These are phyloP conservation scores for Achlya flavicornis DNA, from an alignment of 2,888 invertebrate species.

Conservation along the genomic window DNA sequence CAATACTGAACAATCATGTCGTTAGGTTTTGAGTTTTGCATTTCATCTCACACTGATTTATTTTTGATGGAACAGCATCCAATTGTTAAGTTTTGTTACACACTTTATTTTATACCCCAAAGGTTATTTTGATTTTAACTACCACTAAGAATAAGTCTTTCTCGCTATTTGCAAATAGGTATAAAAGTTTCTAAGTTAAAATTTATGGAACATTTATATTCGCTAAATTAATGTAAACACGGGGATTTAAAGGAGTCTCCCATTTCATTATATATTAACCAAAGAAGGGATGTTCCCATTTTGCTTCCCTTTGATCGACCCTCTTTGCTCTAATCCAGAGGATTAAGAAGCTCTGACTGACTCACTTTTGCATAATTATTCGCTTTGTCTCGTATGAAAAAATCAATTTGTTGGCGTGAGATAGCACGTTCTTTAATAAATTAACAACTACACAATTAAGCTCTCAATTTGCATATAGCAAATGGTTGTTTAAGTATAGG, in stretches of 20 bases:
- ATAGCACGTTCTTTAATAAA: slow-evolving; percentile 24
- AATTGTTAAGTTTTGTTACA: too few relatives aligned
- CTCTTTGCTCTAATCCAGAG: slow-evolving; percentile 62
- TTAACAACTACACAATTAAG: not conserved
- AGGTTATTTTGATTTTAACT: not conserved
- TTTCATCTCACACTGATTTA: not conserved
- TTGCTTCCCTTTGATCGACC: slow-evolving; percentile 68
- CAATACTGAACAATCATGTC: too few relatives aligned
- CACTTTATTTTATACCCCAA: not conserved
- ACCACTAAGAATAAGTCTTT: not conserved
- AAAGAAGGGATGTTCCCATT: slow-evolving; percentile 62
- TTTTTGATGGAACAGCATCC: too few relatives aligned
- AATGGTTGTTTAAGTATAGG: not conserved
- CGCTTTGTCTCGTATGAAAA: slow-evolving; percentile 66
- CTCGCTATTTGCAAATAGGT: not conserved
- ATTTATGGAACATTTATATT: slow-evolving; percentile 50
- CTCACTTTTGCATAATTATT: slow-evolving; percentile 77
- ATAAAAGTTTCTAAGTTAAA: slow-evolving; percentile 27
- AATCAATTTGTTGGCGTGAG: slow-evolving; percentile 60
- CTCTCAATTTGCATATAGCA: not conserved
- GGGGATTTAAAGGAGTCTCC: slow-evolving; percentile 63
- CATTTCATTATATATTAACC: slow-evolving; percentile 82
- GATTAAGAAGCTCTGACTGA: slow-evolving; percentile 67
- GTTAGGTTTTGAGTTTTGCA: not conserved
- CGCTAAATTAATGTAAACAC: slow-evolving; percentile 77